Conservation (phyloP, 2,888 invertebrate species). For the Nymphalis urticae region DNA sequence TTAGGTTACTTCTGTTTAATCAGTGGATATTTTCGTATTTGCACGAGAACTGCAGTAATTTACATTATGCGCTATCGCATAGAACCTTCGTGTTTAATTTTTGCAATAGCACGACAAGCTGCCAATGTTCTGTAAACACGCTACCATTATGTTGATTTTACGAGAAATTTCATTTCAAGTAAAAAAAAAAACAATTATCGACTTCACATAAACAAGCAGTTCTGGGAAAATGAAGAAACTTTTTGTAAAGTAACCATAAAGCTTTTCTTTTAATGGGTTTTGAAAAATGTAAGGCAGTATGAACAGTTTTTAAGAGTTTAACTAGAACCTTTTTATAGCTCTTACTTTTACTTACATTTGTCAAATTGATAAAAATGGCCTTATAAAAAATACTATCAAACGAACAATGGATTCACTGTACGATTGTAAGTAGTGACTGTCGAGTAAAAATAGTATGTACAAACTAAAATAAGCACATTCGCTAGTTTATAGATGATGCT, state of each 20-base stretch:
- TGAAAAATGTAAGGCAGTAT: too few relatives aligned
- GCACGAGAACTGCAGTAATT: slow-evolving; percentile 34
- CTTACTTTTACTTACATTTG: too few relatives aligned
- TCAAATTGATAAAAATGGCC: too few relatives aligned
- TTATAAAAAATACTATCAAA: too few relatives aligned
- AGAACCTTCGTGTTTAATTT: slow-evolving; percentile 34
- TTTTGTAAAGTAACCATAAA: not conserved
- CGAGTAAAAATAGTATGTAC: too few relatives aligned
- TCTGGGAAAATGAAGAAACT: not conserved
- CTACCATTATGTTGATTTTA: slow-evolving; percentile 17
- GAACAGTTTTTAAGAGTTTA: too few relatives aligned
- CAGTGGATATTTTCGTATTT: slow-evolving; percentile 29
- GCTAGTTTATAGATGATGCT: too few relatives aligned
- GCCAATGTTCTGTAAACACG: slow-evolving; percentile 28
- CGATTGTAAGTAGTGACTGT: too few relatives aligned
- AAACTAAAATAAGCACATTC: too few relatives aligned
- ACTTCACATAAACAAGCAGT: slow-evolving; percentile 4
- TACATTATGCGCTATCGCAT: slow-evolving; percentile 23
- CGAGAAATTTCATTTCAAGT: slow-evolving; percentile 11
- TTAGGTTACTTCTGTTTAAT: slow-evolving; percentile 12
- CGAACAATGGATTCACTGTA: too few relatives aligned
- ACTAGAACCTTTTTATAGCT: too few relatives aligned
- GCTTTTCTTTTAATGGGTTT: too few relatives aligned
- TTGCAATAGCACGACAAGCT: slow-evolving; percentile 28
- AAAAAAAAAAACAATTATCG: slow-evolving; percentile 10